Conservation (phyloP, 2,888 invertebrate species). For the Allacma fusca region DNA sequence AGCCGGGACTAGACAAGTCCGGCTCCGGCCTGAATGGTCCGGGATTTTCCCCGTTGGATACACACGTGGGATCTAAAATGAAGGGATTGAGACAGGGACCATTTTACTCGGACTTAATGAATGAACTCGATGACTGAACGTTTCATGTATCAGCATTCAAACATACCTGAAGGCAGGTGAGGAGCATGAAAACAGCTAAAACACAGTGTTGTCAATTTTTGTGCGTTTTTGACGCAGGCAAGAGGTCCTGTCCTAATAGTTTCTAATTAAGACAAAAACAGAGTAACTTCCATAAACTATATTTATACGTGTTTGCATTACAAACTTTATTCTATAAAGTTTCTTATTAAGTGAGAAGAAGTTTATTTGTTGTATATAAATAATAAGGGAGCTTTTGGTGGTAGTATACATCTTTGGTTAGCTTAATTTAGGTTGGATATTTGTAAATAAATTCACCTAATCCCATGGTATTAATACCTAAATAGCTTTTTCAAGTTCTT, state of each 20-base stretch:
- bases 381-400: conserved; percentile 29
- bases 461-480: background rate
- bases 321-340: conserved; percentile 26
- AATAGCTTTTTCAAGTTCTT: conserved; percentile 14
- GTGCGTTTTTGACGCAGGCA: conserved; percentile 20
- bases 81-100: conserved; percentile 38
- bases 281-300: conserved; percentile 40
- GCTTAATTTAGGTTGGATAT: conserved; percentile 25
- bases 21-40: conserved; percentile 17
- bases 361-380: conserved; percentile 24
- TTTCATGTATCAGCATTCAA: conserved; percentile 36
- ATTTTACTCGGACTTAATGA: conserved; percentile 38
- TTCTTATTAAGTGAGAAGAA: background rate
- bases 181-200: background rate
- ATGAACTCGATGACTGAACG: conserved; percentile 44
- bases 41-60: conserved; percentile 21
- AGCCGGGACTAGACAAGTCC: conserved; percentile 29
- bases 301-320: conserved; percentile 42
- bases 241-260: conserved; percentile 21
- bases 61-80: conserved; percentile 16
- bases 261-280: conserved; percentile 28
- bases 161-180: conserved; percentile 21
- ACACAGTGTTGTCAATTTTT: conserved; percentile 20
- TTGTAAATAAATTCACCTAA: conserved; percentile 29
- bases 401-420: conserved; percentile 36